Evolutionary conservation across 2,113 vertebrate species (phyloP), one percentile per base, ranked within the genome.

Genomic region (Accipiter virgatus): DNA sequence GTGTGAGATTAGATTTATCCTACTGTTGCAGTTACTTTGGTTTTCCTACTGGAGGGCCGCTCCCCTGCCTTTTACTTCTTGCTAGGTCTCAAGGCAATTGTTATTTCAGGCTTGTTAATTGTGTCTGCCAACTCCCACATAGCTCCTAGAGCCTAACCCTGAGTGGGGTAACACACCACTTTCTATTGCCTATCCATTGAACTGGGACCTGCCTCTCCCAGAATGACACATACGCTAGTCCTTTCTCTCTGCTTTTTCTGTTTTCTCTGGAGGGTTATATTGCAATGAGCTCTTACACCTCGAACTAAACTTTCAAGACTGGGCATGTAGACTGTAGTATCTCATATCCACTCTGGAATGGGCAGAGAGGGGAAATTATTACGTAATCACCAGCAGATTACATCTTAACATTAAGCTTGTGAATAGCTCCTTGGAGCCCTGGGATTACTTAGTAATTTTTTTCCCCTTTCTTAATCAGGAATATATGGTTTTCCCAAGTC

Each of bases 341-440:
- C 84, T 71, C 84, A 52, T 78, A 95, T 36, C 32, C 68, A 87
- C 73, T 81, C 72, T 93, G 73, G 45, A 94, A 87, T 42, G 66
- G 73, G 62, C 78, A 91, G 95, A 95, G 71, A 91, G 66, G 89
- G 93, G 93, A 96, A 95, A 79, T 93, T 61, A 32, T 91, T 96
- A 94, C 4, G 0, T 96, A 93, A 89, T 85, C 43, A 53, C 13
- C 53, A 75, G 61, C 72, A 94, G 92, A 96, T 96, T 90, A n/a
- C 62, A 93, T 94, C 16, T 91, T 68, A 91, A 79, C 43, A n/a
- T 82, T 71, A 68, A 47, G 31, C 5, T 79, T 61, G 43, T 80
- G 84, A 93, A 75, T 90, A 93, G 67, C 43, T 94, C 66, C 36
- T 94, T 85, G 81, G 89, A 91, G 70, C 36, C 70, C 31, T 90